Conservation (phyloP, 2,888 invertebrate genomes). For the Coronaproctus castanopsis region DNA sequence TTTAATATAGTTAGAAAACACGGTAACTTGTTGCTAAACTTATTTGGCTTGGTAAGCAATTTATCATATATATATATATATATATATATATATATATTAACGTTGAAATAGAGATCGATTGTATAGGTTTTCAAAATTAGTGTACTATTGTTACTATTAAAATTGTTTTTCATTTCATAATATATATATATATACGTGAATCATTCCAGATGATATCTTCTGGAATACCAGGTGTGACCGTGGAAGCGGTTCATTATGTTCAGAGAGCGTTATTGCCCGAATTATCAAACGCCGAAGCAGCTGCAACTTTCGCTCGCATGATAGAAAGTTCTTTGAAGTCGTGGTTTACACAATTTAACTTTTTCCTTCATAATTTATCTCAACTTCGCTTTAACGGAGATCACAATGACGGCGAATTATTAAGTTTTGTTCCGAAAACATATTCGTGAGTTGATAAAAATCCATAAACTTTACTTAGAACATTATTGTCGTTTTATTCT, state of each 20-base stretch:
- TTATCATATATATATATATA: too few species aligned
- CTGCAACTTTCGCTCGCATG: constrained; percentile 85
- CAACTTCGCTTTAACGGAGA: constrained; percentile 82
- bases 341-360: constrained; percentile 91
- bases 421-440: constrained; percentile 84
- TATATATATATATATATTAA: too few species aligned
- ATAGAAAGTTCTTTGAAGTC: constrained; percentile 86
- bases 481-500: too few species aligned
- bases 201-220: constrained; percentile 62
- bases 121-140: background rate
- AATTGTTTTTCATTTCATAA: too few species aligned
- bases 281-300: constrained; percentile 82
- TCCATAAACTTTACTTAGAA: too few species aligned
- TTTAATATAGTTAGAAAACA: constrained; percentile 87
- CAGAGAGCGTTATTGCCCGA: constrained; percentile 73
- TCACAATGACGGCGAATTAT: constrained; percentile 48
- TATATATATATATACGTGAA: too few species aligned
- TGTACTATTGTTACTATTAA: background rate
- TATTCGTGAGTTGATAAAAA: constrained; percentile 64
- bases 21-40: constrained; percentile 69
- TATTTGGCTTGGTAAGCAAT: constrained; percentile 69
- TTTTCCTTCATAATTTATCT: constrained; percentile 91
- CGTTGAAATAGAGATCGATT: background rate
- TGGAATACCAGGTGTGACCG: constrained; percentile 76
- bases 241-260: constrained; percentile 79